A percentile compares a stretch with the other conserved stretches of the same genome.
Conservation (phyloP, 1,140 invertebrate genomes). For the Drosophila seguyi region DNA sequence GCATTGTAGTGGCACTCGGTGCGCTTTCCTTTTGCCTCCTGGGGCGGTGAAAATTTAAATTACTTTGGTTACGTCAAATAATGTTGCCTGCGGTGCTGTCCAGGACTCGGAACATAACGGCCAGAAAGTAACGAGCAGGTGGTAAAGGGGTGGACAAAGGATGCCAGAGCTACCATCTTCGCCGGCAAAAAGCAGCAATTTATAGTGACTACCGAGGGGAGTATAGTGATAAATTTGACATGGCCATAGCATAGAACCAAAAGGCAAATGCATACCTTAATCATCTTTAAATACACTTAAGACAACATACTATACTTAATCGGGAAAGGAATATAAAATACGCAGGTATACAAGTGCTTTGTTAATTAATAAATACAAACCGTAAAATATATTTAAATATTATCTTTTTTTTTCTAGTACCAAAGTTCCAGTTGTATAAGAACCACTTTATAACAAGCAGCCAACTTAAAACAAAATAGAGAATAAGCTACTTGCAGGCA, state of each 20-base stretch:
- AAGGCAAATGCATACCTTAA: constrained; percentile 20
- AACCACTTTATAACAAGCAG: constrained; percentile 63
- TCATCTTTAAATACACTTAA: constrained; percentile 61
- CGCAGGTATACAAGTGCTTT: neutral
- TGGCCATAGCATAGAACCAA: constrained; percentile 30
- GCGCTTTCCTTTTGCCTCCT: constrained; percentile 15
- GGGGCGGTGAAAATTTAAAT: constrained; percentile 75
- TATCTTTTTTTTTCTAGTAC: constrained; percentile 26
- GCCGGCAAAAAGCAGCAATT: constrained; percentile 66
- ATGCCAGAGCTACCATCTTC: constrained; percentile 40
- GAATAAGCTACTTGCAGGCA: constrained; percentile 59
- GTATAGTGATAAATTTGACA: constrained; percentile 76
- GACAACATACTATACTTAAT: neutral
- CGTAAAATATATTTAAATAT: neutral
- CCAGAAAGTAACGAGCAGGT: constrained; percentile 24
- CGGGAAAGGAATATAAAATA: neutral
- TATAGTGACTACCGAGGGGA: constrained; percentile 71
- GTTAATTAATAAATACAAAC: neutral
- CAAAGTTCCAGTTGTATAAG: neutral
- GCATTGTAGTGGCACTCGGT: constrained; percentile 78
- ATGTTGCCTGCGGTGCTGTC: constrained; percentile 73
- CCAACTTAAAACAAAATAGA: constrained; percentile 14
- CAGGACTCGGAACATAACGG: constrained; percentile 47
- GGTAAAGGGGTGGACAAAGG: constrained; percentile 15
- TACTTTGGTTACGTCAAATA: constrained; percentile 82